Percentiles rank a stretch among this genome's conserved stretches.
Evolutionary conservation across 1,140 invertebrate species (phyloP).

Genomic region (Solenopsis invicta): DNA sequence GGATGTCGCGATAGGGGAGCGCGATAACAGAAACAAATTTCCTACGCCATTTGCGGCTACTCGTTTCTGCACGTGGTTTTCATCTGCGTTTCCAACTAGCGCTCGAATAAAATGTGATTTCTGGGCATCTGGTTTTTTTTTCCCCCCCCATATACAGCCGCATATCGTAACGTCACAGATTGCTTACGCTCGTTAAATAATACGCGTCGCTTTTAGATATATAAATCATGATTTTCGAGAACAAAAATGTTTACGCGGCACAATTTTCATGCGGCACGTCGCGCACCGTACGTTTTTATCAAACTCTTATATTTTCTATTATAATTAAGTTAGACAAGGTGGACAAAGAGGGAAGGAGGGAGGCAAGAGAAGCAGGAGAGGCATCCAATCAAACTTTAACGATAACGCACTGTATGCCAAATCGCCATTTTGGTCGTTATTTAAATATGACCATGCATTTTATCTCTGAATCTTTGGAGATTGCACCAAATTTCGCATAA

Average conservation of each 20-base stretch:
- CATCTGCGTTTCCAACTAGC: slow-evolving; percentile 61
- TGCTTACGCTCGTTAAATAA: slow-evolving; percentile 42
- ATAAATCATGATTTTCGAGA: background rate
- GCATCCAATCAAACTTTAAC: background rate
- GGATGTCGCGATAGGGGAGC: slow-evolving; percentile 68
- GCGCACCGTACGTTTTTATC: background rate
- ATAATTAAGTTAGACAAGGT: background rate
- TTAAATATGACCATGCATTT: slow-evolving; percentile 17
- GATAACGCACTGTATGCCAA: background rate
- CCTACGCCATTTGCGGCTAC: slow-evolving; percentile 74
- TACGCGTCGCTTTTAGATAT: background rate
- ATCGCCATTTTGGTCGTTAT: background rate
- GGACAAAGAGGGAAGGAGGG: background rate
- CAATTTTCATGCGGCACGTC: background rate
- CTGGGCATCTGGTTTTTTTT: slow-evolving; percentile 55
- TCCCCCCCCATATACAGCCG: background rate
- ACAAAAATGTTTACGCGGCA: background rate
- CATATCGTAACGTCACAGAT: slow-evolving; percentile 18
- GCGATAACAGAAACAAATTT: slow-evolving; percentile 80
- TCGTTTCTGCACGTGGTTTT: slow-evolving; percentile 68
- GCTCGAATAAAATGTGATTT: slow-evolving; percentile 73
- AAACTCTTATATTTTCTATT: background rate
- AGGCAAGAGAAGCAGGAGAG: no score
- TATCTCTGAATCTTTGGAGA: slow-evolving; percentile 9
- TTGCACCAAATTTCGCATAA: slow-evolving; percentile 2